Percentiles rank a stretch among this genome's conserved stretches.
phyloP scores from a whole-genome alignment of 1,140 invertebrate genomes.

The Leptopilina boulardi region DNA sequence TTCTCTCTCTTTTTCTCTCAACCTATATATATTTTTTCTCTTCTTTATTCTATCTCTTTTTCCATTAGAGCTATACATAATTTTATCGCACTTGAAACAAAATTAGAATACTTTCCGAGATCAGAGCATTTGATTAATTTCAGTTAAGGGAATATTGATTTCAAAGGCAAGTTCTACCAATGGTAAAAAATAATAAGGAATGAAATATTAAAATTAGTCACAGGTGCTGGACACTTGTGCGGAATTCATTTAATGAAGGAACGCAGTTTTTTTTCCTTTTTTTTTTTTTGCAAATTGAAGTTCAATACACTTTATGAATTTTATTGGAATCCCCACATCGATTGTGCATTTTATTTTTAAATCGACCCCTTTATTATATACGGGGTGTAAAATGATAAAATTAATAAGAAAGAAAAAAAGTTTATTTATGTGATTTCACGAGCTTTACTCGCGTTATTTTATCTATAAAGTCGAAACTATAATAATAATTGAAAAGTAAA shows the following conservation, averaged over 20 bases:
- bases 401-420: not conserved
- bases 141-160: conserved; percentile 36
- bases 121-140: conserved; percentile 21
- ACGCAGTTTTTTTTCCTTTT: not conserved
- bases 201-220: conserved; percentile 31
- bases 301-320: conserved; percentile 11
- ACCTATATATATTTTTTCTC: no score
- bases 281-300: not conserved
- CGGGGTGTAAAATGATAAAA: not conserved
- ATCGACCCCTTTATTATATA: not conserved
- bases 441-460: no score
- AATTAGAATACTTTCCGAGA: conserved; percentile 33
- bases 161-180: not conserved
- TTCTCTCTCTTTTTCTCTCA: no score
- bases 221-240: conserved; percentile 25
- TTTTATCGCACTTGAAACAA: conserved; percentile 8
- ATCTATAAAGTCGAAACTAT: no score
- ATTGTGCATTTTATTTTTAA: not conserved
- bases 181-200: conserved; percentile 22
- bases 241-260: conserved; percentile 18
- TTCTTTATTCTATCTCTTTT: no score
- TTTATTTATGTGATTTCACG: no score
- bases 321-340: conserved; percentile 11
- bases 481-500: no score
- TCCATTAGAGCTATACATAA: not conserved